These are phyloP conservation scores for Ginglymostoma cirratum DNA, from an alignment of 2,113 vertebrate species.

Conservation along the genomic window DNA sequence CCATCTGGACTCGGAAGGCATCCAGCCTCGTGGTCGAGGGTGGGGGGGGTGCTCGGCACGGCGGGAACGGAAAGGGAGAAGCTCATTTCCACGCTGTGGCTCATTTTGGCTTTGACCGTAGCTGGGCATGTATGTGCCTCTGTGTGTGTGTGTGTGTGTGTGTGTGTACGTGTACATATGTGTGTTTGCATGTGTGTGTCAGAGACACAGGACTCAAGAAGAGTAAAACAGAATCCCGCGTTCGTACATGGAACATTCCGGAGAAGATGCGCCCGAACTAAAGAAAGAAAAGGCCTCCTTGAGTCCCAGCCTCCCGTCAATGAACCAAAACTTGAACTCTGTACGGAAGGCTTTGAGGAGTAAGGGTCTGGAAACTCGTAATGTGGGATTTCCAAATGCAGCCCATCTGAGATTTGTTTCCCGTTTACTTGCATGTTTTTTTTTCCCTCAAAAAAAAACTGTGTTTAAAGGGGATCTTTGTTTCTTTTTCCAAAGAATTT, in stretches of 20 bases:
- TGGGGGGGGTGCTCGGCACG: neutral
- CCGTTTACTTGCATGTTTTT: constrained; percentile 4
- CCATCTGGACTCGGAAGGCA: neutral
- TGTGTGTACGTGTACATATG: neutral
- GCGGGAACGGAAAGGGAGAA: neutral
- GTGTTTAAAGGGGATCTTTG: neutral
- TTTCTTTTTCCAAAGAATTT: neutral
- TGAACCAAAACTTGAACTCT: neutral
- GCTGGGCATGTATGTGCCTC: neutral
- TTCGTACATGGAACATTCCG: neutral
- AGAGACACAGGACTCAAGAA: neutral
- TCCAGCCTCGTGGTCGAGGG: no score
- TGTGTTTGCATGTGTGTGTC: no score
- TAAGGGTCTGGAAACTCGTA: neutral
- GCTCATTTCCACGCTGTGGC: neutral
- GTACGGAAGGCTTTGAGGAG: neutral
- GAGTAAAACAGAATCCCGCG: neutral
- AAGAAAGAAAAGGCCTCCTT: neutral
- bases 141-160: neutral
- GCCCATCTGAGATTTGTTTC: neutral
- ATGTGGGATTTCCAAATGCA: neutral
- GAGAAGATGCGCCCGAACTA: neutral
- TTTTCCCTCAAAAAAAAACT: neutral
- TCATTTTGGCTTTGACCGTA: neutral
- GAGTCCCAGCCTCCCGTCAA: neutral